These are phyloP conservation scores for Araneus ventricosus DNA, from an alignment of 1,140 invertebrate species.

Conservation along the genomic window DNA sequence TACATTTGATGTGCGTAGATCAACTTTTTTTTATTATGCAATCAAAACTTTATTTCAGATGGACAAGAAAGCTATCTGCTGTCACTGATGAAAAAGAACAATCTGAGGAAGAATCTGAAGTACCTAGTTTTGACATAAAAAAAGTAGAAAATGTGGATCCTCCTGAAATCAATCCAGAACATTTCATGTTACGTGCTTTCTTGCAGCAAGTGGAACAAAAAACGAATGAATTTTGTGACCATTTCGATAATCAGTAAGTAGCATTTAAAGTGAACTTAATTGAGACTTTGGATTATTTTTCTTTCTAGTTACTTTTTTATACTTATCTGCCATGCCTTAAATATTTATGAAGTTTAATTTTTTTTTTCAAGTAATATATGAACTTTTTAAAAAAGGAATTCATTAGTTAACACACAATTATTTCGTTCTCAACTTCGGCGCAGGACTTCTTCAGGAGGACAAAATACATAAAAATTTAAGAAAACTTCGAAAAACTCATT, in stretches of 20 bases:
- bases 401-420: too few relatives aligned
- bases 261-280: too few relatives aligned
- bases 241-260: conserved; percentile 24
- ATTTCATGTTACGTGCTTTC: conserved; percentile 36
- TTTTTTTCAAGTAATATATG: too few relatives aligned
- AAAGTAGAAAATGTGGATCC: neutral
- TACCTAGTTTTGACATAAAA: neutral
- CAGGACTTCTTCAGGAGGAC: too few relatives aligned
- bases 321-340: too few relatives aligned
- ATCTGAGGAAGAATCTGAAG: conserved; percentile 50
- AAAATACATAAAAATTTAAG: too few relatives aligned
- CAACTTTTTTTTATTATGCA: neutral
- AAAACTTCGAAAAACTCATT: too few relatives aligned
- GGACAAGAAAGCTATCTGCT: conserved; percentile 57
- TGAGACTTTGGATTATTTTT: neutral
- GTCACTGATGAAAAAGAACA: conserved; percentile 66
- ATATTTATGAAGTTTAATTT: too few relatives aligned
- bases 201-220: conserved; percentile 42
- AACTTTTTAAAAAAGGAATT: too few relatives aligned
- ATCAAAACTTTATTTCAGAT: conserved; percentile 12
- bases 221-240: conserved; percentile 27
- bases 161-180: neutral
- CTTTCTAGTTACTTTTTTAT: too few relatives aligned
- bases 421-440: too few relatives aligned
- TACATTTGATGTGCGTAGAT: too few relatives aligned